Evolutionary conservation across 2,113 vertebrate genomes (phyloP), one percentile per base, ranked within the genome.

Genomic region (Ptychochromis oligacanthus): DNA sequence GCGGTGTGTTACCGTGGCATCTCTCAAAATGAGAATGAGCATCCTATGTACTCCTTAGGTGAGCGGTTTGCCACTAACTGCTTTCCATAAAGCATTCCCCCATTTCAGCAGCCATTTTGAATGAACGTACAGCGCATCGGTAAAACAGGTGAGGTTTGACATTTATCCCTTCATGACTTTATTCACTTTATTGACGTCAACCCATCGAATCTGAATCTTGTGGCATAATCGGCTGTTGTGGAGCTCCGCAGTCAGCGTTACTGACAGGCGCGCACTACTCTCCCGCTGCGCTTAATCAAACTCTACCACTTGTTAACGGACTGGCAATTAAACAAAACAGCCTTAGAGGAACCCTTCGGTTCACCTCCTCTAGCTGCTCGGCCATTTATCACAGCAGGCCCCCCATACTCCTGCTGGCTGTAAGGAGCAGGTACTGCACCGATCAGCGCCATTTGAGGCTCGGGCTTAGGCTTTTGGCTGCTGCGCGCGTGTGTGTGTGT

Each of bases 241-340:
- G 31, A 61, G 80, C 72, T 22, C 58, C 28, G 46, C 76, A 77
- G 52, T 60, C 18, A 40, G 56, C 79, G 61, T 79, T 84, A 89
- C 81, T 89, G 88, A 94, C 86, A 86, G 78, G 22, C 59, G 34
- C 31, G 15, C 46, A 38, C 56, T 55, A 34, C 89, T 86, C 79
- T 91, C 87, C 89, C 40, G 86, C 91, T 80, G 89, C 76, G 86
- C 67, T 85, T 80, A 91, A 93, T 95, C 91, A 94, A 93, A 92
- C 67, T 82, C 58, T 49, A 40, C 77, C 56, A 77, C 86, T 93
- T 89, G 83, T 93, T 93, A 93, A 86, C 5, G 26, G 83, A 31
- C 80, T 70, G 46, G 90, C 90, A 94, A 93, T 93, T 94, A 95
- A 87, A 90, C 89, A 88, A 92, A 95, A 89, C 82, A 86, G 91